A percentile compares a stretch with the other conserved stretches of the same genome.
phyloP scores from a whole-genome alignment of 2,797 vertebrate species.

The Molossus molossus region DNA sequence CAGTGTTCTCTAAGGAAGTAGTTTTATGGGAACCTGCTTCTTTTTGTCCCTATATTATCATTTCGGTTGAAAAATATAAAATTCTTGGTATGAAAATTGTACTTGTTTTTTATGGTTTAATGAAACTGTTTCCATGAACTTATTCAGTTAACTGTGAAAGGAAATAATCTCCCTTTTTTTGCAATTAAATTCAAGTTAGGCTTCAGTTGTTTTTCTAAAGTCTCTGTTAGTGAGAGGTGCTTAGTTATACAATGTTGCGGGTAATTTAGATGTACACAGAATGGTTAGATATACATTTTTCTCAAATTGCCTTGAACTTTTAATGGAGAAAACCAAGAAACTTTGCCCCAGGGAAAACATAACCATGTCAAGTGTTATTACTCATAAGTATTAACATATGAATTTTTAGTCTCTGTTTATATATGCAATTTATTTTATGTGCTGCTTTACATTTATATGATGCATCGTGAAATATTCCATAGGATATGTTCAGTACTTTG shows the following conservation, averaged over 20 bases:
- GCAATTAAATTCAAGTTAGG: slow-evolving; percentile 72
- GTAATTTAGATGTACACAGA: slow-evolving; percentile 70
- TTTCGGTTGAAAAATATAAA: slow-evolving; percentile 69
- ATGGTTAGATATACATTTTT: slow-evolving; percentile 78
- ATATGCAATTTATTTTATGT: slow-evolving; percentile 80
- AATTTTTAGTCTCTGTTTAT: slow-evolving; percentile 81
- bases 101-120: slow-evolving; percentile 65
- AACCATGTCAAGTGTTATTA: slow-evolving; percentile 80
- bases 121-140: slow-evolving; percentile 68
- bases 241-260: slow-evolving; percentile 51
- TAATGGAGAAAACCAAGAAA: slow-evolving; percentile 77
- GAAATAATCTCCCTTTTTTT: slow-evolving; percentile 53
- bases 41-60: slow-evolving; percentile 73
- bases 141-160: slow-evolving; percentile 48
- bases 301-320: slow-evolving; percentile 79
- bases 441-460: slow-evolving; percentile 81
- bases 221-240: slow-evolving; percentile 57
- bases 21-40: slow-evolving; percentile 70
- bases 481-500: slow-evolving; percentile 77
- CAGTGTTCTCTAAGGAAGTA: slow-evolving; percentile 68
- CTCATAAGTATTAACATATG: slow-evolving; percentile 80
- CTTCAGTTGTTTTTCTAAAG: slow-evolving; percentile 67
- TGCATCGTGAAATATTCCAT: slow-evolving; percentile 76
- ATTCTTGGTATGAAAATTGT: slow-evolving; percentile 64
- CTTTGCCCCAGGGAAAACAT: slow-evolving; percentile 73